Evolutionary conservation across 2,888 invertebrate species (phyloP), one percentile per base, ranked within the genome.

Genomic region (Meiosimyza decipiens): DNA sequence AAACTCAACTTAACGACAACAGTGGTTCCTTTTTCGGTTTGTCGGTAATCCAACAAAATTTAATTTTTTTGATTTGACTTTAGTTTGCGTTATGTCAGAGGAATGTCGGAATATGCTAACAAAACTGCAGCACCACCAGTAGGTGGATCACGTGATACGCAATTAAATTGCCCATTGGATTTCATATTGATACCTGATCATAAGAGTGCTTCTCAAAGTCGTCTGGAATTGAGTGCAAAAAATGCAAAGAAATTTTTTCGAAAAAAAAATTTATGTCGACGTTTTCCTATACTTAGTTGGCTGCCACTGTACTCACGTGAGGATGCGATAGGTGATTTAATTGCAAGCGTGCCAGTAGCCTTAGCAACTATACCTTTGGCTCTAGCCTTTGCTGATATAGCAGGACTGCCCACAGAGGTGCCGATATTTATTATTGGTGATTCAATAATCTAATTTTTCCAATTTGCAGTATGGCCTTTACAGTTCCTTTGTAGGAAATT

Each of bases 281-380:
- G 93, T 69, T 79, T 95, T 57, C 94, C 95, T 11, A 89, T 95
- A 66, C 84, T 92, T 13, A 87, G 85, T 67, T 95, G 95, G 95
- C 83, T 94, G 76, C 94, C 94, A 15, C 90, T 87, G 77, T 95
- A 95, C 88, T 91, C 89, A 79, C 82, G 87, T 6, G 89, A 90
- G 73, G 90, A 92, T 85, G 91, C 94, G 13, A 86, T 95, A 67
- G 94, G 95, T 15, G 97, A 97, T 88, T 85, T 95, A 55, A 93
- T 96, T 77, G 96, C 96, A n/a, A 96, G 96, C 71, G 87, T 96
- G 70, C 95, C 96, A 0, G 95, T 96, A 18, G 96, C 95, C 6
- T 71, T 81, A 68, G 80, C 81, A 7, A 80, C 80, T 5, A 81
- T 81, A 62, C 96, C 96, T 49, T 96, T 96, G 88, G 93, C 93